Conservation (phyloP, 2,888 invertebrate species). For the Cremastobaeus sp. region DNA sequence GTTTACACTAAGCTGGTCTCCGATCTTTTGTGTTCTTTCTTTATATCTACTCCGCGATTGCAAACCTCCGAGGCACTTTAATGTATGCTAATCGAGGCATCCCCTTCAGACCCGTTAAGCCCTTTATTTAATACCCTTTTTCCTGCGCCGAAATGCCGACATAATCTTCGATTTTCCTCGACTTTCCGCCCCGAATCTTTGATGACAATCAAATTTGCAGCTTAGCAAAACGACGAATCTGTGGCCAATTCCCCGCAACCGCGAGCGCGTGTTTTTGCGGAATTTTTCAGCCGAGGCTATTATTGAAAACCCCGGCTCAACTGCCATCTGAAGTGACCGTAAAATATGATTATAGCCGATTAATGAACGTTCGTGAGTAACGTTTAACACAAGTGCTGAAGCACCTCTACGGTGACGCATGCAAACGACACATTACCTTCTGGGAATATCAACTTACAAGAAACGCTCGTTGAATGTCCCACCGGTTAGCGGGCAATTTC, state of each 20-base stretch:
- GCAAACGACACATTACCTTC: slow-evolving; percentile 54
- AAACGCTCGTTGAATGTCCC: slow-evolving; percentile 38
- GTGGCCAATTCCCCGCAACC: no score
- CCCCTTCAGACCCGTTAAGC: slow-evolving; percentile 34
- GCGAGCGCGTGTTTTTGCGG: no score
- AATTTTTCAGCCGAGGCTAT: no score
- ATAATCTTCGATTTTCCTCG: no score
- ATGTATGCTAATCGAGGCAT: slow-evolving; percentile 57
- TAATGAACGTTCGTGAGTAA: slow-evolving; percentile 18
- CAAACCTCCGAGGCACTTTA: slow-evolving; percentile 38
- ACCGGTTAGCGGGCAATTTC: slow-evolving; percentile 38
- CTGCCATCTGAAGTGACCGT: no score
- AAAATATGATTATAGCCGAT: slow-evolving; percentile 9
- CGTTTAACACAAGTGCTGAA: slow-evolving; percentile 28
- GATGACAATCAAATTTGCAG: no score
- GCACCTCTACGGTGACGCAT: slow-evolving; percentile 36
- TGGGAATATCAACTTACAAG: slow-evolving; percentile 36
- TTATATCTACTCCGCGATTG: slow-evolving; percentile 49
- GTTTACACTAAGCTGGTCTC: slow-evolving; percentile 48
- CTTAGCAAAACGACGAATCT: no score
- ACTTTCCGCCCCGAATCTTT: no score
- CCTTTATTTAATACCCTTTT: slow-evolving; percentile 45
- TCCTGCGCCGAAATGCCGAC: slow-evolving; percentile 5
- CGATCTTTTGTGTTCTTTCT: slow-evolving; percentile 55
- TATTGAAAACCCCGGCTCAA: no score